Evolutionary conservation across 1,140 invertebrate genomes (phyloP), one percentile per base, ranked within the genome.

Genomic region (Scaptomyza hsui): DNA sequence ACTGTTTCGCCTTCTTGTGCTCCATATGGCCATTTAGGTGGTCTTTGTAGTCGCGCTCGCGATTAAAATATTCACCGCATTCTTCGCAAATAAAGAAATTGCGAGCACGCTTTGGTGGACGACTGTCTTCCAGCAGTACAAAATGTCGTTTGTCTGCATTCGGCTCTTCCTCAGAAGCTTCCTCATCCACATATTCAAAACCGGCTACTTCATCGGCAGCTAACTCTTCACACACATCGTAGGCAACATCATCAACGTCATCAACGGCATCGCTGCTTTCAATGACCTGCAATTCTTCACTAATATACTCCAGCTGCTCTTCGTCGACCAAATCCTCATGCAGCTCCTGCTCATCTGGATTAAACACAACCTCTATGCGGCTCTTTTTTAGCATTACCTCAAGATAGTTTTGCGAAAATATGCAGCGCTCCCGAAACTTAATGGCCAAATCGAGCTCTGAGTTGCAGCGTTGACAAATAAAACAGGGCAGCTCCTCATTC

Each of bases 1-100:
- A 80, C 12, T 47, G 37, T 18, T 61, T 63, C 6, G 60, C 59
- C 10, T 75, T 42, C 32, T 48, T 59, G 2, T 53, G 47, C 0
- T 51, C 45, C 2, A 21, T 9, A 15, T 86, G 82, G 0, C 37
- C 55, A 1, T 65, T 45, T 9, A 64, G 1, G 19, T 86, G 82
- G 5, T 39, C 45, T 4, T 68, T 75, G 16, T 78, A 86, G 0
- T 53, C n/a, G 21, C 15, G 7, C 16, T 72, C 70, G 7, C 64
- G 13, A 0, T 56, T 47, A 6, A 75, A 89, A 12, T 63, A 52
- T 16, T 71, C 59, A 2, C 82, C 83, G 49, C 82, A 86, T 16
- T 82, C 59, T 18, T 88, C 71, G 45, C 82, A 86, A 9, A 86
- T 88, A 7, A 75, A 86, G 37, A 88, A 86, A 21, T 86, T 82